Conservation (phyloP, 2,888 invertebrate species). For the Sycophila texana region DNA sequence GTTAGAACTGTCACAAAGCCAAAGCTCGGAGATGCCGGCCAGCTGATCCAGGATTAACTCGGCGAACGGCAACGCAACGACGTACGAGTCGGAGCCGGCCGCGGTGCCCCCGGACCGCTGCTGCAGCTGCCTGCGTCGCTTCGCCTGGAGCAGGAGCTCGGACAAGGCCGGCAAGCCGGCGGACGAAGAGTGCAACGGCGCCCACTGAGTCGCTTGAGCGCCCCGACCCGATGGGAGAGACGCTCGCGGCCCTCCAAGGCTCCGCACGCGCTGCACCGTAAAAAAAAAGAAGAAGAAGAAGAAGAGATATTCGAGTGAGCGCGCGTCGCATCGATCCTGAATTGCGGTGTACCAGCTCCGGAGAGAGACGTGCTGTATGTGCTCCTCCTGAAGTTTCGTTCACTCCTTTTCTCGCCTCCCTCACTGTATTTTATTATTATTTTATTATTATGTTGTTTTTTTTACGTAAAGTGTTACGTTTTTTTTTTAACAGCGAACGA, state of each 20-base stretch:
- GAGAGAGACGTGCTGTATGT: too few relatives aligned
- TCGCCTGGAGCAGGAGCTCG: constrained; percentile 31
- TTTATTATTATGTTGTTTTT: too few relatives aligned
- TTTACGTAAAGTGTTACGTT: too few relatives aligned
- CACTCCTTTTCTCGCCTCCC: too few relatives aligned
- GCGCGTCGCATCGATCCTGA: not conserved
- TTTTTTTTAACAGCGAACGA: too few relatives aligned
- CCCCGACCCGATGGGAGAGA: not conserved
- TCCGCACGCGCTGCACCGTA: too few relatives aligned
- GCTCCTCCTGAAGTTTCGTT: too few relatives aligned
- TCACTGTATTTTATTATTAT: too few relatives aligned
- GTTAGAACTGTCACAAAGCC: constrained; percentile 78
- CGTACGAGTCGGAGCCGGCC: constrained; percentile 2
- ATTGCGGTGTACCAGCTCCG: too few relatives aligned
- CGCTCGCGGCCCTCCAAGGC: constrained; percentile 28
- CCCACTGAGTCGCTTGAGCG: constrained; percentile 7
- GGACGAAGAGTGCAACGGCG: constrained; percentile 35
- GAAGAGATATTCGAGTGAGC: not conserved
- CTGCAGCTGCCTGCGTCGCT: constrained; percentile 33
- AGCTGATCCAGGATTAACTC: constrained; percentile 72
- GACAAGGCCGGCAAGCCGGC: constrained; percentile 33
- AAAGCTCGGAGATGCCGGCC: constrained; percentile 70
- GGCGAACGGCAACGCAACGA: constrained; percentile 59
- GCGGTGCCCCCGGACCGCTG: constrained; percentile 11
- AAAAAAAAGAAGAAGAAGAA: too few relatives aligned